A percentile compares a stretch with the other conserved stretches of the same genome.
Conservation (phyloP, 2,113 vertebrate species). For the Butorides virescens region DNA sequence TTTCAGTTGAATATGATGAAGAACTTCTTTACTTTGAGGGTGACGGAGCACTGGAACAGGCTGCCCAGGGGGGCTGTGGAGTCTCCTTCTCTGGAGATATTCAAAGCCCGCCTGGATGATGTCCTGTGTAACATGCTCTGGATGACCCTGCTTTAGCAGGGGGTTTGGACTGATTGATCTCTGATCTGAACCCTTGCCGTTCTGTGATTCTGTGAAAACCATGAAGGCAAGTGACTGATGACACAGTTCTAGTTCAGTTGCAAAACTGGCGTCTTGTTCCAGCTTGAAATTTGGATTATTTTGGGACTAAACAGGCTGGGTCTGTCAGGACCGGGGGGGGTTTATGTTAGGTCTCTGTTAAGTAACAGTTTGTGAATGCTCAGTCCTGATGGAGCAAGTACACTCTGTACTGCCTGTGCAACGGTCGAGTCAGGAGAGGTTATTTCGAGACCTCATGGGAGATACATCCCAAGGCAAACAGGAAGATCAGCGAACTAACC, state of each 20-base stretch:
- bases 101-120: no score
- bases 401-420: background rate
- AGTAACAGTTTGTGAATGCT: background rate
- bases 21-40: no score
- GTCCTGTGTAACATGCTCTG: no score
- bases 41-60: no score
- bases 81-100: no score
- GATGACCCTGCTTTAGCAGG: no score
- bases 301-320: background rate
- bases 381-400: background rate
- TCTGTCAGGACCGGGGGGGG: background rate
- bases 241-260: background rate
- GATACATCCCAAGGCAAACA: background rate
- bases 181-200: no score
- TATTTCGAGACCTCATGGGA: background rate
- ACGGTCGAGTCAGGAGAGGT: background rate
- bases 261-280: background rate
- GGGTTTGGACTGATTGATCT: no score
- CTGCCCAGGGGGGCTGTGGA: no score
- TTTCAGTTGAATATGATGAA: background rate
- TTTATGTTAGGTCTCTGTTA: background rate
- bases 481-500: background rate
- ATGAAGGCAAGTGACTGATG: background rate
- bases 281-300: background rate
- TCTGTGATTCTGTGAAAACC: background rate